Base-by-base conservation (phyloP, 2,888 invertebrate species). In the Drosophila peninsularis region DNA sequence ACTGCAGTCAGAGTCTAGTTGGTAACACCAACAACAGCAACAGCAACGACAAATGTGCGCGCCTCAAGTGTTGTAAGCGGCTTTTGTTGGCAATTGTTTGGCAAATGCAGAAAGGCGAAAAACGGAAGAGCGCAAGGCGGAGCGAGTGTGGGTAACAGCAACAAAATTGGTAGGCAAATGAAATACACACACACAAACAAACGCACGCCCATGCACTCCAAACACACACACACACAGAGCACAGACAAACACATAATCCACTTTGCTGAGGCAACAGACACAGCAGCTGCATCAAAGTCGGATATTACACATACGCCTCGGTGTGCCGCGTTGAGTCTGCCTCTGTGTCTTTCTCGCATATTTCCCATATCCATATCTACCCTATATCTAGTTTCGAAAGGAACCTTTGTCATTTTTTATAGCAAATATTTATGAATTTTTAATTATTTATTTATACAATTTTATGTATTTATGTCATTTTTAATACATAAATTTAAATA, bases 41-140 rank as follows among this genome's bases (percentile, higher is more conserved):
- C 24, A 24, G n/a, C 30, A 47, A 47, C 47, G 78, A 56, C 49
- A 62, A 62, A 80, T 77, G 76, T 78, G 81, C 71, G 71, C 76
- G 72, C 86, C 83, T 84, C 86, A 84, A 87, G 86, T 88, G 88
- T 82, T 88, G 82, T 86, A 88, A 88, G 88, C 81, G 78, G 85
- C 88, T 86, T 87, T 86, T 84, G 87, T 84, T 79, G 80, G 72
- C 88, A 86, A 85, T 86, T 88, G 88, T 85, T 86, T 78, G 78
- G 60, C 62, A 58, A 75, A 63, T 74, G 75, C 54, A 50, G 58
- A 62, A 60, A 44, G 50, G 53, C 49, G n/a, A 56, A 27, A 42
- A 27, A 39, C 34, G 63, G n/a, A n/a, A 45, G 6, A 36, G 19
- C 10, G 24, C 21, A 7, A 4, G 5, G 14, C 7, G 21, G 21